A percentile compares a stretch with the other conserved stretches of the same genome.
phyloP scores from a whole-genome alignment of 2,113 vertebrate species.

The Tragelaphus scriptus region DNA sequence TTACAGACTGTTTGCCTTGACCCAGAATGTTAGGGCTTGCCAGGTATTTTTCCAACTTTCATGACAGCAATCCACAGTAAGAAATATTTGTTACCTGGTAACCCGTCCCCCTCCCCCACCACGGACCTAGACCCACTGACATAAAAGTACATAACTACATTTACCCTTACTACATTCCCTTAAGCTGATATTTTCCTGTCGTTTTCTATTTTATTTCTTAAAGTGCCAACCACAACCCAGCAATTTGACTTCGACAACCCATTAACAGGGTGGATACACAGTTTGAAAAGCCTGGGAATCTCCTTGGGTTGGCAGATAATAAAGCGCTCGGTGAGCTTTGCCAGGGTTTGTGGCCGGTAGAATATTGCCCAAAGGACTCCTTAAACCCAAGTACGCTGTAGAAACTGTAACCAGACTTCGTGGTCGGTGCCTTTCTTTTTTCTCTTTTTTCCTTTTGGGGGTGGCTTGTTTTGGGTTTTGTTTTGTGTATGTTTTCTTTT shows the following conservation, averaged over 20 bases:
- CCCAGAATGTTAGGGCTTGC: background rate
- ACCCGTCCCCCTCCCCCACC: fast-evolving
- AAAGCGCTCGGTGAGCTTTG: background rate
- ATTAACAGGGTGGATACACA: background rate
- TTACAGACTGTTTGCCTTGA: background rate
- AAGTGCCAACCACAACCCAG: background rate
- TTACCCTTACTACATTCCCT: background rate
- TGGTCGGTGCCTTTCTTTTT: background rate
- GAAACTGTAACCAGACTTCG: background rate
- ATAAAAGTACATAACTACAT: background rate
- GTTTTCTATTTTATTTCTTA: background rate
- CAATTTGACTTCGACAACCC: background rate
- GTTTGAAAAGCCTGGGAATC: background rate
- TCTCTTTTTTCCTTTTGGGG: background rate
- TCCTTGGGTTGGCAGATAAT: background rate
- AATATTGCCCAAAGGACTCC: background rate
- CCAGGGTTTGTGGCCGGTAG: background rate
- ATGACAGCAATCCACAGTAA: background rate
- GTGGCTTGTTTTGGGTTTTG: background rate
- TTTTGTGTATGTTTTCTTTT: background rate
- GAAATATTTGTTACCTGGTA: background rate
- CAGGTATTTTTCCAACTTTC: background rate
- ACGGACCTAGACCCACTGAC: fast-evolving
- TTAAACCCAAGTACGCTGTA: background rate
- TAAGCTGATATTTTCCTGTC: background rate